Base-by-base conservation (phyloP, 2,797 vertebrate species). In the Lutjanus argentimaculatus region DNA sequence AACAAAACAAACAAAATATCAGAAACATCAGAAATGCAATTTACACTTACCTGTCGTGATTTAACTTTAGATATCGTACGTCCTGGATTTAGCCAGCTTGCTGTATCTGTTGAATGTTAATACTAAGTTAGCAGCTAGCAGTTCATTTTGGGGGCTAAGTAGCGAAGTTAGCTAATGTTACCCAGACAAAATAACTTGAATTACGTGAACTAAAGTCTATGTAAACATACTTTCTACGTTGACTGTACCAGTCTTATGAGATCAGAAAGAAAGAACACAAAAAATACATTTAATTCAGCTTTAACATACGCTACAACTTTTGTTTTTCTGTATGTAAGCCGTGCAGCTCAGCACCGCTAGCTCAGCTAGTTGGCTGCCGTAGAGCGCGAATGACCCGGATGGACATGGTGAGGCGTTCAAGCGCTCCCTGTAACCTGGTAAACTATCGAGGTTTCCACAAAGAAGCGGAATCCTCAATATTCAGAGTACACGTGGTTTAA, bases 301-400 rank as follows among this genome's bases (percentile, higher is more conserved):
- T 56, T 42, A 7, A 67, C 61, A 70, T 5, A 21, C 3, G 1
- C 10, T 2, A 0, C 3, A 57, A 81, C 16, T 21, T 75, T 49
- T 75, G 36, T 67, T 71, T 80, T 57, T 73, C 52, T 80, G 55
- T 84, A 7, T 49, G 4, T 58, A 1, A 25, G 1, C 48, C 17
- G 2, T 46, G 46, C 46, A 13, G 46, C 46, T 36, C 30, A 6
- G 4, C 42, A 11, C 15, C 46, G 5, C 0, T 0, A 21, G 46
- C 64, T 73, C 62, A 21, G 64, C 67, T 59, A 66, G 36, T 13
- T 43, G 56, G 62, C 75, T 15, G 70, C 36, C 70, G 0, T n/a
- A 61, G 64, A 75, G 8, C 7, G 7, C 8, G 0, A 48, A 42
- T 85, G 73, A 89, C 88, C 92, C 91, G 89, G 91, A 93, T 83